Evolutionary conservation across 2,113 vertebrate species (phyloP).

Genomic region (Scartelaos histophorus): DNA sequence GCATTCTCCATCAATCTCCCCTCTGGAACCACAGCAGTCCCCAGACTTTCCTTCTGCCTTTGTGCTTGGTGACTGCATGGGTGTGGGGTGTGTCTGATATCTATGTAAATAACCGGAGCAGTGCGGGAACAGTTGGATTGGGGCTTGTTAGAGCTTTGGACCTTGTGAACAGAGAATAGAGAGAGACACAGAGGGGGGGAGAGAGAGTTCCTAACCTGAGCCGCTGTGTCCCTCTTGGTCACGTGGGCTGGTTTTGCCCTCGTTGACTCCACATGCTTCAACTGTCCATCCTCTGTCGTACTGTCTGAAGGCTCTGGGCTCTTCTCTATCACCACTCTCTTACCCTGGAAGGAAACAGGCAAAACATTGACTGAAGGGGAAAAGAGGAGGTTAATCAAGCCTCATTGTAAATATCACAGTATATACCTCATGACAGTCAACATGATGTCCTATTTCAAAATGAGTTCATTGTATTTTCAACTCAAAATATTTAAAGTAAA

Average conservation of each 20-base stretch:
- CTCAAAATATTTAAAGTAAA: too few relatives aligned
- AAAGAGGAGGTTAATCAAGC: too few relatives aligned
- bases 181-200: not conserved
- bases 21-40: conserved; percentile 30
- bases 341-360: conserved; percentile 71
- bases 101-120: conserved; percentile 67
- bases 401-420: too few relatives aligned
- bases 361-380: not conserved
- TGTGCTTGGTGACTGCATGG: conserved; percentile 53
- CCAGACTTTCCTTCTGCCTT: conserved; percentile 51
- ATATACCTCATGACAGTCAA: too few relatives aligned
- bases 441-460: too few relatives aligned
- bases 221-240: conserved; percentile 69
- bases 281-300: conserved; percentile 66
- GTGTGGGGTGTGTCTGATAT: conserved; percentile 67
- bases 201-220: conserved; percentile 70
- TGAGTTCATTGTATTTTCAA: too few relatives aligned
- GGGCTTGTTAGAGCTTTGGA: conserved; percentile 7
- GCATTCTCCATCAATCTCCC: conserved; percentile 21
- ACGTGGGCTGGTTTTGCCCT: conserved; percentile 65
- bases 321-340: conserved; percentile 85
- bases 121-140: conserved; percentile 1
- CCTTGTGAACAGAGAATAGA: conserved; percentile 13
- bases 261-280: conserved; percentile 61
- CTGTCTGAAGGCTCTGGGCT: conserved; percentile 39